Percentiles rank a stretch among this genome's conserved stretches.
phyloP scores from a whole-genome alignment of 2,888 invertebrate genomes.

The Neoitamus cyanurus region DNA sequence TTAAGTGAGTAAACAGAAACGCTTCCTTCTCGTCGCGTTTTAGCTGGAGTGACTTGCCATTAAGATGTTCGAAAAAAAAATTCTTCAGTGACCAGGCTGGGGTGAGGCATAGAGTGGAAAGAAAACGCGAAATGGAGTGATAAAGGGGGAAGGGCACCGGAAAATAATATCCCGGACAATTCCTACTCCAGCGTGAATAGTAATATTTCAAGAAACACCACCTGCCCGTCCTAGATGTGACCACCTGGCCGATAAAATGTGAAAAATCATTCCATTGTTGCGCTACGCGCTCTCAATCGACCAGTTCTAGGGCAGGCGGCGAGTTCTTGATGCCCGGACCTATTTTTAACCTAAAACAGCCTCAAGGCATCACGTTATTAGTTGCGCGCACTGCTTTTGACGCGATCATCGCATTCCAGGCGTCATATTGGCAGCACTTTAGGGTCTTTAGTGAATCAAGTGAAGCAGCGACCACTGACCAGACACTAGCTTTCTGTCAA shows the following conservation, averaged over 20 bases:
- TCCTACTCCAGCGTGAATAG: not conserved
- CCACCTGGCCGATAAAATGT: slow-evolving; percentile 33
- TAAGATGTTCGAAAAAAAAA: not conserved
- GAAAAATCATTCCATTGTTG: slow-evolving; percentile 27
- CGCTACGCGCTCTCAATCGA: not conserved
- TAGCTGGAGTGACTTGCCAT: not conserved
- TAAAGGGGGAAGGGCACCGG: not conserved
- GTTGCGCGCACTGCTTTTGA: not conserved
- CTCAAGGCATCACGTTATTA: not conserved
- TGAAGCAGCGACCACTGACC: not conserved
- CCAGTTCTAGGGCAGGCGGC: not conserved
- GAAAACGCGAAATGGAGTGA: not conserved
- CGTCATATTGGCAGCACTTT: not conserved
- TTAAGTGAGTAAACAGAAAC: not conserved
- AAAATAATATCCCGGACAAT: not conserved
- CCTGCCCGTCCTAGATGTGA: slow-evolving; percentile 40
- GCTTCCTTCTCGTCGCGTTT: not conserved
- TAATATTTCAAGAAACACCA: slow-evolving; percentile 26
- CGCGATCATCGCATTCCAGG: not conserved
- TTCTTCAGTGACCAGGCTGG: not conserved
- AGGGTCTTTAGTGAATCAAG: not conserved
- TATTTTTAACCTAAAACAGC: not conserved
- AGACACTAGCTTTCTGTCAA: not conserved
- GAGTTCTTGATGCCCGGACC: not conserved
- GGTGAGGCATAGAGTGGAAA: not conserved